phyloP scores from a whole-genome alignment of 2,113 vertebrate genomes.

The Pygoscelis antarcticus region DNA sequence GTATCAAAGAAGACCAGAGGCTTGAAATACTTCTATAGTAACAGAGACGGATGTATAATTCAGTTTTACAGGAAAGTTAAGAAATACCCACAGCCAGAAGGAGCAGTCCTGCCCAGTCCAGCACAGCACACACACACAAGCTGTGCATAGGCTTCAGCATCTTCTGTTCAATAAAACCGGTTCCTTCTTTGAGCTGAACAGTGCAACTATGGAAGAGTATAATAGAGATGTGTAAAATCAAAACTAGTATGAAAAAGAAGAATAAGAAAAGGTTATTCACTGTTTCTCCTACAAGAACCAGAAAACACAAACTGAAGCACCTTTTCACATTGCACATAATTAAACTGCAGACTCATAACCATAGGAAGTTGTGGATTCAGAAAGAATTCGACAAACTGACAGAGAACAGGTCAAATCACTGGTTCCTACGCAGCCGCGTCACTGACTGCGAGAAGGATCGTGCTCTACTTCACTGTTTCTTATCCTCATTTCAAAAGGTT shows the following conservation, averaged over 20 bases:
- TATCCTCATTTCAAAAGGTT: neutral
- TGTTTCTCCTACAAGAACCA: neutral
- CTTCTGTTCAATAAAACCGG: neutral
- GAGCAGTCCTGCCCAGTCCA: neutral
- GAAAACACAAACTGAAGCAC: neutral
- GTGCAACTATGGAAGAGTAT: accelerated
- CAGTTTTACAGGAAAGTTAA: neutral
- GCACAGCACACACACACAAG: neutral
- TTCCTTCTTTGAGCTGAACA: neutral
- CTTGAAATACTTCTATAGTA: neutral
- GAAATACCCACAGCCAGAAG: neutral
- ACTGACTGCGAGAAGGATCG: accelerated
- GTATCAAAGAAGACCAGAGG: neutral
- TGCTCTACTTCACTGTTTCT: neutral
- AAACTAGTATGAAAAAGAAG: neutral
- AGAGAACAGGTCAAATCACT: neutral
- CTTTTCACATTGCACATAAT: neutral
- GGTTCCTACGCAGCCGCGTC: accelerated
- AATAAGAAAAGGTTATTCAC: neutral
- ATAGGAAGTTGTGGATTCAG: neutral
- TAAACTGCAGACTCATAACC: neutral
- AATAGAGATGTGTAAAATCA: neutral
- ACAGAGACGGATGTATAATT: neutral
- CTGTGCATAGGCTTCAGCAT: neutral
- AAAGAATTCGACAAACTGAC: neutral